Evolutionary conservation across 2,797 vertebrate genomes (phyloP), one percentile per base, ranked within the genome.

Genomic region (Tapera naevia): DNA sequence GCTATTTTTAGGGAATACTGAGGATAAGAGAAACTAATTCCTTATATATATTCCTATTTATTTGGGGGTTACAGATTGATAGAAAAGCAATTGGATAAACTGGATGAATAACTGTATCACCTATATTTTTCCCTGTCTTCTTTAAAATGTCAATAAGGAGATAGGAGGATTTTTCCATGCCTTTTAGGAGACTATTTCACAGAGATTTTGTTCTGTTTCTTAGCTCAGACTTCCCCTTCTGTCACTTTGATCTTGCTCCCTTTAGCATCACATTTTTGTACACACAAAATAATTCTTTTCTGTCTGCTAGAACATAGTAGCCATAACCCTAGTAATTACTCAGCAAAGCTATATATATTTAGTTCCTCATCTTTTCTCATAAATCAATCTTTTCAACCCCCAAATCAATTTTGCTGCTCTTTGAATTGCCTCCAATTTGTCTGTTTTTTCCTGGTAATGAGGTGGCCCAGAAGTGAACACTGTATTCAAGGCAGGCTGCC

Each of bases 341-440:
- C 85, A 90, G 85, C 41, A 85, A 93, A 95, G 76, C 64, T 85
- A 39, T 74, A 65, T 88, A 80, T 85, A 82, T 94, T 90, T 93
- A 94, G 89, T 89, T 89, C 88, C 93, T 93, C 89, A 88, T 91
- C 74, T 92, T 93, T 83, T 69, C 86, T 87, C 89, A 93, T 87
- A 94, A 94, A 85, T 96, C 93, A 89, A 50, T 91, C 92, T 85
- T 95, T 96, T 93, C 91, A 93, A 89, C 74, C 33, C 65, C 81
- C 3, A 88, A 95, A 94, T 95, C 37, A 90, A 95, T 95, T 90
- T 62, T 88, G 83, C 92, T 93, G 41, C 74, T 90, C 65, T 94
- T 93, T 90, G 91, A 94, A 86, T 95, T 89, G 88, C 62, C 74
- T 93, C 91, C 65, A 87, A 78, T 93, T 96, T 87, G 66, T 74